Percentiles rank a stretch among this genome's conserved stretches.
Conservation (phyloP, 1,140 invertebrate species). For the Sycophaga agraensis region DNA sequence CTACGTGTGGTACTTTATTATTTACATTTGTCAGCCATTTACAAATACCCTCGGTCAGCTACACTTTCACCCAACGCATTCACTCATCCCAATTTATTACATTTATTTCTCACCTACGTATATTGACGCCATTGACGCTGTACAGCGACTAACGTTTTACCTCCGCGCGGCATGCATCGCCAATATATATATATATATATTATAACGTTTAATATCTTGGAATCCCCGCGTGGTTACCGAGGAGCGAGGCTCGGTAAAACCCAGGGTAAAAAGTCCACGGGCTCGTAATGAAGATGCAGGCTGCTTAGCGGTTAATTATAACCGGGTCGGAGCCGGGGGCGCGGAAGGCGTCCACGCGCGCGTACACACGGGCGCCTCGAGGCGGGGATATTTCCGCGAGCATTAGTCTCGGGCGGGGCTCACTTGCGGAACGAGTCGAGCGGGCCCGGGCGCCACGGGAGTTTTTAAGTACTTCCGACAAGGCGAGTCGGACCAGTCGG, state of each 20-base stretch:
- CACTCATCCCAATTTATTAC: no score
- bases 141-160: no score
- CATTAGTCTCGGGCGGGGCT: background rate
- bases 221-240: background rate
- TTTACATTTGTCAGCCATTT: no score
- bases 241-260: background rate
- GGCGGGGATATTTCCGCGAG: background rate
- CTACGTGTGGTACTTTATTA: no score
- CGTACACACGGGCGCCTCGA: constrained; percentile 9
- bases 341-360: no score
- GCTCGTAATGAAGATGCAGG: background rate
- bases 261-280: background rate
- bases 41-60: no score
- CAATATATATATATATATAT: no score
- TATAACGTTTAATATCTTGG: background rate
- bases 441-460: constrained; percentile 33
- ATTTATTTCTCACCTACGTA: no score
- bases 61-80: no score
- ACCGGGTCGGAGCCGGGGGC: background rate
- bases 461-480: constrained; percentile 40
- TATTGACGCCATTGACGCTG: no score
- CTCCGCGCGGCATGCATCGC: no score
- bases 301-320: constrained; percentile 22
- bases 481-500: constrained; percentile 19
- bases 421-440: constrained; percentile 43